These are phyloP conservation scores for Pantelozetes paolii DNA, from an alignment of 2,888 invertebrate species.

Conservation along the genomic window DNA sequence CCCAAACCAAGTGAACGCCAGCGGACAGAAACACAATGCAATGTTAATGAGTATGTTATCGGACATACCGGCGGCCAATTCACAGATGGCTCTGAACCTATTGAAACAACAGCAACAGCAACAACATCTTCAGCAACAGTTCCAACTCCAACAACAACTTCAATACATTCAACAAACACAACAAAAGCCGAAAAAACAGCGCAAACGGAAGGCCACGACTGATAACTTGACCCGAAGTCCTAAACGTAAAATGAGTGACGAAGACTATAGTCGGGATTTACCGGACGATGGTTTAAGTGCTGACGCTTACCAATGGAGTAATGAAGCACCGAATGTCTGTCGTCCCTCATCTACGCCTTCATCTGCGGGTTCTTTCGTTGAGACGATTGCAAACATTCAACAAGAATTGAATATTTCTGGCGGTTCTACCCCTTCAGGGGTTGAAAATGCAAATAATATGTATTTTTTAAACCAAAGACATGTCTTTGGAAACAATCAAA, in stretches of 20 bases:
- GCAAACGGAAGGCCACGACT: constrained; percentile 47
- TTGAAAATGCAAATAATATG: neutral
- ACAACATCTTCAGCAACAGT: constrained; percentile 26
- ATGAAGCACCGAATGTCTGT: neutral
- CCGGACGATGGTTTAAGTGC: constrained; percentile 29
- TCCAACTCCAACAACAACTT: constrained; percentile 8
- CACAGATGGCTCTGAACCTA: constrained; percentile 27
- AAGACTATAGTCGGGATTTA: constrained; percentile 47
- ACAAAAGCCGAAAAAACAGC: constrained; percentile 42
- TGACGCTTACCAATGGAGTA: neutral
- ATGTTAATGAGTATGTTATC: constrained; percentile 48
- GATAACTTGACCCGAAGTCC: constrained; percentile 50
- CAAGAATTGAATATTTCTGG: constrained; percentile 21
- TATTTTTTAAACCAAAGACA: neutral
- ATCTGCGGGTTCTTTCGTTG: neutral
- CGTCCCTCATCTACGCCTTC: constrained; percentile 22
- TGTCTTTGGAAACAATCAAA: neutral
- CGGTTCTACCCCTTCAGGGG: neutral
- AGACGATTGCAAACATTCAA: constrained; percentile 13
- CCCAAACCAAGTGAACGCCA: constrained; percentile 17
- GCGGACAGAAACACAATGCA: constrained; percentile 48
- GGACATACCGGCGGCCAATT: constrained; percentile 48
- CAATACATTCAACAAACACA: neutral
- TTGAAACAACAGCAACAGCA: constrained; percentile 32
- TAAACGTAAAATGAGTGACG: constrained; percentile 51